These are phyloP conservation scores for Sceliomorpha sp. DNA, from an alignment of 2,888 invertebrate genomes.

Conservation along the genomic window DNA sequence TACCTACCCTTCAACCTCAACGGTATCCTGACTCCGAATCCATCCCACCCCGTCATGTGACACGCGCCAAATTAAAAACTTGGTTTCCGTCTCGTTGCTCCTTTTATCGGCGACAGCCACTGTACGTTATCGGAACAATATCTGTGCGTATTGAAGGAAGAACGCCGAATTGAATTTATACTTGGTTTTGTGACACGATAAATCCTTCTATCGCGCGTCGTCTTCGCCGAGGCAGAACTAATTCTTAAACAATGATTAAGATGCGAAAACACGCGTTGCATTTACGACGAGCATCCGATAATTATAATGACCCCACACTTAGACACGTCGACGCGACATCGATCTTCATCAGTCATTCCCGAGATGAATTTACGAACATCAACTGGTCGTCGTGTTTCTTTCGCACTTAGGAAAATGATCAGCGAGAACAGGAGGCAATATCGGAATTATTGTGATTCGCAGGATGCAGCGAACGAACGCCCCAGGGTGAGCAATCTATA, in stretches of 20 bases:
- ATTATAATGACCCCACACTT: no score
- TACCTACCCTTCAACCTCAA: slow-evolving; percentile 53
- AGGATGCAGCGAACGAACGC: slow-evolving; percentile 62
- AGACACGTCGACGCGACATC: no score
- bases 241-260: no score
- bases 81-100: slow-evolving; percentile 70
- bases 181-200: slow-evolving; percentile 39
- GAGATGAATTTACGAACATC: slow-evolving; percentile 52
- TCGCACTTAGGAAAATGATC: slow-evolving; percentile 77
- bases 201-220: slow-evolving; percentile 14
- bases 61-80: slow-evolving; percentile 79
- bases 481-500: slow-evolving; percentile 78
- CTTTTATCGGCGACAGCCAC: slow-evolving; percentile 64
- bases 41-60: slow-evolving; percentile 67
- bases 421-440: slow-evolving; percentile 77
- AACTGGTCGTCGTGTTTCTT: slow-evolving; percentile 63
- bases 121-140: slow-evolving; percentile 69
- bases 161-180: slow-evolving; percentile 46
- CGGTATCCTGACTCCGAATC: slow-evolving; percentile 54
- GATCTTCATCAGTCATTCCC: slow-evolving; percentile 50
- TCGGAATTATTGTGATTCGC: slow-evolving; percentile 79
- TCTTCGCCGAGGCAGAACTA: no score
- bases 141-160: slow-evolving; percentile 57
- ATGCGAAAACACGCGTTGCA: no score
- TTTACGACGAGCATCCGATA: slow-evolving; percentile 11